Conservation (phyloP, 2,113 vertebrate genomes). For the Leptobrachium leishanense region DNA sequence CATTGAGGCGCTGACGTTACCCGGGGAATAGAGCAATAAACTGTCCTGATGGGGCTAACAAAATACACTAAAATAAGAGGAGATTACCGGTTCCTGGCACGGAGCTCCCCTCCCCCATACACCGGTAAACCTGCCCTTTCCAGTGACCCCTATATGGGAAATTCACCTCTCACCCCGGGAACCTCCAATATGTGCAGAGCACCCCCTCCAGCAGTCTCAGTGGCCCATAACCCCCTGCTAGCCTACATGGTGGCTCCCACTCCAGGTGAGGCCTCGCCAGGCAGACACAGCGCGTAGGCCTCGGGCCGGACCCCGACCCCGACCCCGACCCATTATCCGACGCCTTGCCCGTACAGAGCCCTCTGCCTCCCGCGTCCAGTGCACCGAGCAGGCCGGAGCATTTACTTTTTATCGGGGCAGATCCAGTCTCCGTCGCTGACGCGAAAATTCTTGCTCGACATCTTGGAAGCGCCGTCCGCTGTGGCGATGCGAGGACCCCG, state of each 20-base stretch:
- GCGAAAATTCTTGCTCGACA: conserved; percentile 96
- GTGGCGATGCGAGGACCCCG: conserved; percentile 8
- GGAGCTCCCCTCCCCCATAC: neutral
- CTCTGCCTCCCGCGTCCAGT: neutral
- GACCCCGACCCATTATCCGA: neutral
- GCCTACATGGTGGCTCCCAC: neutral
- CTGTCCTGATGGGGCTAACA: too few species aligned
- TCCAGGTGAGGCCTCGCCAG: neutral
- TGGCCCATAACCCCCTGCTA: neutral
- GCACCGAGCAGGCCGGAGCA: neutral
- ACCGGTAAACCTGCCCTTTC: neutral
- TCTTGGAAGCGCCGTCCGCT: conserved; percentile 55
- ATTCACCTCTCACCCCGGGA: too few species aligned
- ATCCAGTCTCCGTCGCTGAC: conserved; percentile 98
- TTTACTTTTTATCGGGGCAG: conserved; percentile 97
- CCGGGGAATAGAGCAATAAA: too few species aligned
- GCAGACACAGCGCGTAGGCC: neutral
- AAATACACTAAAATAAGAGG: too few species aligned
- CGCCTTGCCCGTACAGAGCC: neutral
- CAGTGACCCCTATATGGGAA: too few species aligned
- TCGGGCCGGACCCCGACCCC: neutral
- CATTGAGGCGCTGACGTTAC: too few species aligned
- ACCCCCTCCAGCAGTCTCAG: neutral
- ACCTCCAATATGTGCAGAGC: too few species aligned
- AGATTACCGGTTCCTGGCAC: too few species aligned